phyloP scores from a whole-genome alignment of 2,797 vertebrate genomes.

The Bovichtus diacanthus region DNA sequence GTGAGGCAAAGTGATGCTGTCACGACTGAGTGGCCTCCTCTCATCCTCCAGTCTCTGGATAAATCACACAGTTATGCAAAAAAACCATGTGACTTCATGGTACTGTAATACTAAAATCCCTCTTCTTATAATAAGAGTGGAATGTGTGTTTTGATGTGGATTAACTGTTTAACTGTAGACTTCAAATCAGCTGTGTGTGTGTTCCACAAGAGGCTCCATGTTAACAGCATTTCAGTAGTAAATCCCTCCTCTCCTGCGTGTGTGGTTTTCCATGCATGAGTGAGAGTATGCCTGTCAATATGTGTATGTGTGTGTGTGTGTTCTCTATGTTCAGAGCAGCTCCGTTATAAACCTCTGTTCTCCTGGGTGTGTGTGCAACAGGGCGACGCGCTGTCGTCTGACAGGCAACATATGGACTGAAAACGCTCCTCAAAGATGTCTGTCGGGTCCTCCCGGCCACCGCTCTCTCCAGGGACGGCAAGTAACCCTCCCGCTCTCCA shows the following conservation, averaged over 20 bases:
- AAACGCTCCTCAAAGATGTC: slow-evolving; percentile 46
- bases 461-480: slow-evolving; percentile 38
- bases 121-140: not conserved
- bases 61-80: slow-evolving; percentile 16
- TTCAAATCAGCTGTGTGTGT: slow-evolving; percentile 17
- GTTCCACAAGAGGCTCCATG: slow-evolving; percentile 37
- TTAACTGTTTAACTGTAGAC: slow-evolving; percentile 1
- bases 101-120: not conserved
- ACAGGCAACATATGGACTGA: slow-evolving; percentile 64
- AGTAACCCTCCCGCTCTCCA: slow-evolving; percentile 6
- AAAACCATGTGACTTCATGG: not conserved
- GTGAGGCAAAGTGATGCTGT: slow-evolving; percentile 28
- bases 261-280: slow-evolving; percentile 41
- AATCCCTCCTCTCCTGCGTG: slow-evolving; percentile 45
- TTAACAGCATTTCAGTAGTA: slow-evolving; percentile 49
- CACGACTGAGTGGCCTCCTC: slow-evolving; percentile 38
- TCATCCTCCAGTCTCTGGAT: slow-evolving; percentile 38
- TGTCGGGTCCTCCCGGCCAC: slow-evolving; percentile 55
- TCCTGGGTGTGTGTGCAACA: slow-evolving; percentile 62
- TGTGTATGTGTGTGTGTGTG: slow-evolving; percentile 1
- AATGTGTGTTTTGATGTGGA: slow-evolving; percentile 4
- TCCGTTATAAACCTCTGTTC: slow-evolving; percentile 49
- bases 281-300: slow-evolving; percentile 6
- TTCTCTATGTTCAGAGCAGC: slow-evolving; percentile 32
- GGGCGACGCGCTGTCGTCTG: slow-evolving; percentile 59